These are phyloP conservation scores for Yoshiicerus persimilis DNA, from an alignment of 1,140 invertebrate species.

Conservation along the genomic window DNA sequence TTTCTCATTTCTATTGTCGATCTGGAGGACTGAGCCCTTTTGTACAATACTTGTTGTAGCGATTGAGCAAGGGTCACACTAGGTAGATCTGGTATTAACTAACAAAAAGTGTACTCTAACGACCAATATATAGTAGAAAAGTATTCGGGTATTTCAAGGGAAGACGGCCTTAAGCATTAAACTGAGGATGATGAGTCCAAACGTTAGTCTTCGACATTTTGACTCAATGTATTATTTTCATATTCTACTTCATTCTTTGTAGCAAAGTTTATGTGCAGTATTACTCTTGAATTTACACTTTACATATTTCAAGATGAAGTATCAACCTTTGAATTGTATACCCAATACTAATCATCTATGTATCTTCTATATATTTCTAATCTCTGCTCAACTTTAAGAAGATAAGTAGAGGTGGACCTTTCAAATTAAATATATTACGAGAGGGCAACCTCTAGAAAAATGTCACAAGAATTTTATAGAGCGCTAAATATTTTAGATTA, in stretches of 20 bases:
- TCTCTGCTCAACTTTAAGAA: too few species aligned
- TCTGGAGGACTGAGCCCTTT: background rate
- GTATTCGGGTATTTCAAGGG: background rate
- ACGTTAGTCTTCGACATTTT: background rate
- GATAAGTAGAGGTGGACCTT: too few species aligned
- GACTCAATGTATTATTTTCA: background rate
- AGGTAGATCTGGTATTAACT: background rate
- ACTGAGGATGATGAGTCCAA: background rate
- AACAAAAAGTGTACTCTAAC: background rate
- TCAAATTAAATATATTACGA: too few species aligned
- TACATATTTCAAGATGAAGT: too few species aligned
- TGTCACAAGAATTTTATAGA: too few species aligned
- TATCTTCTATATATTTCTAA: too few species aligned
- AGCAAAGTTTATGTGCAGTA: background rate
- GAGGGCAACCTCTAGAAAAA: too few species aligned
- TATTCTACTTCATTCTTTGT: too few species aligned
- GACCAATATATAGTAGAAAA: background rate
- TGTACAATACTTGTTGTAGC: background rate
- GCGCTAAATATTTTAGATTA: too few species aligned
- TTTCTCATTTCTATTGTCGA: background rate
- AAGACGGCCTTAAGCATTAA: background rate
- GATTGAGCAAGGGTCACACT: background rate
- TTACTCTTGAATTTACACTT: too few species aligned
- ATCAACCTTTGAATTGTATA: too few species aligned
- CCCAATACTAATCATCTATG: too few species aligned